phyloP scores from a whole-genome alignment of 2,113 vertebrate species.

The Melanostigma gelatinosum region DNA sequence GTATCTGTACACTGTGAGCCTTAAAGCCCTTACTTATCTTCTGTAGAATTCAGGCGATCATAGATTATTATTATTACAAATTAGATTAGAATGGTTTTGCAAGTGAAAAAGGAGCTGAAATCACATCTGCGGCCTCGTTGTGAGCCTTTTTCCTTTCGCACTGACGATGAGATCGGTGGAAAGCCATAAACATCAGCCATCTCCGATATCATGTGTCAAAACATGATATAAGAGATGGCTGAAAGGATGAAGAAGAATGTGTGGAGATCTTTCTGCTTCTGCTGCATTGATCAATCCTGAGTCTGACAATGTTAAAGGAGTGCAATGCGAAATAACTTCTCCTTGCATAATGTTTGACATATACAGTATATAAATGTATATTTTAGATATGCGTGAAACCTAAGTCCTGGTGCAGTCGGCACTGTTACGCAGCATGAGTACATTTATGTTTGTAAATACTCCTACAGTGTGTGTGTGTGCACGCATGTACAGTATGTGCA shows the following conservation, averaged over 20 bases:
- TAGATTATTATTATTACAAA: background rate
- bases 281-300: background rate
- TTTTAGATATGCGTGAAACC: constrained; percentile 2
- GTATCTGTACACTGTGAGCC: background rate
- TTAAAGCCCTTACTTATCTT: background rate
- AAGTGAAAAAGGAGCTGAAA: background rate
- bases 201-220: background rate
- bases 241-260: background rate
- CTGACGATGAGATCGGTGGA: background rate
- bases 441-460: background rate
- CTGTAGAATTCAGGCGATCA: background rate
- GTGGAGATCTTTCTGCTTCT: background rate
- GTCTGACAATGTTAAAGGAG: background rate
- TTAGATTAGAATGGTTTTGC: background rate
- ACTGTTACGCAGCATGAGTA: background rate
- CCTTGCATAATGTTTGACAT: background rate
- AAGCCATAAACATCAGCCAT: background rate
- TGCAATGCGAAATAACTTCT: background rate
- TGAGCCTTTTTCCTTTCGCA: background rate
- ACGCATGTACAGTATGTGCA: background rate
- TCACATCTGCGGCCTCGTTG: background rate
- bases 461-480: background rate
- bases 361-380: background rate
- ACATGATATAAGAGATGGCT: background rate
- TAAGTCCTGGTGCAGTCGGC: background rate